These are phyloP conservation scores for Acridotheres tristis DNA, from an alignment of 2,797 vertebrate species.

Conservation along the genomic window DNA sequence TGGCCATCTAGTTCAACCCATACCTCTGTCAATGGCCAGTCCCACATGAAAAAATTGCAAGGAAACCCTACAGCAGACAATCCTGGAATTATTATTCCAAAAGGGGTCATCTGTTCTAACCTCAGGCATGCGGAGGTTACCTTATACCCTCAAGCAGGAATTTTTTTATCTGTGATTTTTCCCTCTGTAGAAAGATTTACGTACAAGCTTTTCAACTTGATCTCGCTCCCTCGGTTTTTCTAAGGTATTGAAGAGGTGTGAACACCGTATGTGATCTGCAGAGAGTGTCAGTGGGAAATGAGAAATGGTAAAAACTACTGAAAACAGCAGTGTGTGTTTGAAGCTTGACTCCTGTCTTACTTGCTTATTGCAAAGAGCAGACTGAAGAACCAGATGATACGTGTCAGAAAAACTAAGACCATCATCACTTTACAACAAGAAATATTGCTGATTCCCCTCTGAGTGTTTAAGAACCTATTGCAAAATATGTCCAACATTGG, in stretches of 20 bases:
- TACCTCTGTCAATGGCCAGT: not conserved
- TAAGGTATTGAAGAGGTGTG: not conserved
- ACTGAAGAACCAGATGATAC: not conserved
- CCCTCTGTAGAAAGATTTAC: not conserved
- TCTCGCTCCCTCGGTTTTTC: not conserved
- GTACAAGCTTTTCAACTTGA: not conserved
- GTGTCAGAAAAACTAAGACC: not conserved
- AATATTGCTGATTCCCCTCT: constrained; percentile 13
- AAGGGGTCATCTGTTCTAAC: not conserved
- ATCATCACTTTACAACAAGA: not conserved
- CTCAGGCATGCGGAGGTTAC: not conserved
- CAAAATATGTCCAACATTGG: not conserved
- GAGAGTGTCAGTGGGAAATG: constrained; percentile 4
- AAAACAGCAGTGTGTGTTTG: constrained; percentile 4
- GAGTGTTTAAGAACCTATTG: constrained; percentile 4
- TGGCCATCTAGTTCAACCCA: not conserved
- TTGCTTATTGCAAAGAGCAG: not conserved
- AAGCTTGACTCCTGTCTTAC: not conserved
- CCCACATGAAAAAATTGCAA: not conserved
- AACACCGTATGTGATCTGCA: not conserved
- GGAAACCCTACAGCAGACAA: not conserved
- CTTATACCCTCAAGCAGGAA: not conserved
- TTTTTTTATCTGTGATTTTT: constrained; percentile 17
- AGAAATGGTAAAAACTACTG: not conserved
- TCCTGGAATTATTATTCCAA: not conserved